These are phyloP conservation scores for Drosophila niveifrons DNA, from an alignment of 2,888 invertebrate species.

Conservation along the genomic window DNA sequence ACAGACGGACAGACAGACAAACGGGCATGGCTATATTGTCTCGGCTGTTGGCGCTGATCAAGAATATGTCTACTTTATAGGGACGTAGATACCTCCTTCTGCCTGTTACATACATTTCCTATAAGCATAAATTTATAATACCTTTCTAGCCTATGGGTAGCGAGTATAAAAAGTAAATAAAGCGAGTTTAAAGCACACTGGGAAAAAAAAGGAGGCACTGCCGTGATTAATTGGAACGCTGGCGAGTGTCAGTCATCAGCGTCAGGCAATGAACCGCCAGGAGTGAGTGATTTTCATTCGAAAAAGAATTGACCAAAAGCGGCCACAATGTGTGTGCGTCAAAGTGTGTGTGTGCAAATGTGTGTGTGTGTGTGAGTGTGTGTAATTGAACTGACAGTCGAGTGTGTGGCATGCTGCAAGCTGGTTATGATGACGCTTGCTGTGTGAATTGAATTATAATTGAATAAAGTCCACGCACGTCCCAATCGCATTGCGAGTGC, in stretches of 20 bases:
- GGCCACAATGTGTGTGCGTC: constrained; percentile 36
- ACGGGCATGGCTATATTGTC: too few species aligned
- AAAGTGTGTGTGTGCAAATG: background rate
- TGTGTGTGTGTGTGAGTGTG: constrained; percentile 3
- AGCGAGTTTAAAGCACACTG: background rate
- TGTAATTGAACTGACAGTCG: constrained; percentile 13
- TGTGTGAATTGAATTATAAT: constrained; percentile 68
- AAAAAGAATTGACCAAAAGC: constrained; percentile 43
- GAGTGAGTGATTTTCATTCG: constrained; percentile 56
- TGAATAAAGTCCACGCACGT: constrained; percentile 61
- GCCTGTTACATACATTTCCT: too few species aligned
- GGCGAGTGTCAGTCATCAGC: constrained; percentile 62
- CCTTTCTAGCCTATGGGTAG: too few species aligned
- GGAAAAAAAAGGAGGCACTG: background rate
- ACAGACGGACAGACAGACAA: too few species aligned
- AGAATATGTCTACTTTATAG: too few species aligned
- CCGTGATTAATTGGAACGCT: constrained; percentile 67
- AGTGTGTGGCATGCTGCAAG: constrained; percentile 23
- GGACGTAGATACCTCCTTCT: too few species aligned
- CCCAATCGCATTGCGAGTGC: constrained; percentile 8
- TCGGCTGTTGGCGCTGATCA: too few species aligned
- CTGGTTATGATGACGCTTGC: constrained; percentile 41
- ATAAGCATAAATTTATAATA: too few species aligned
- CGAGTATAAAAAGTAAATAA: background rate
- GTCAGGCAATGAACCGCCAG: constrained; percentile 56